A percentile compares a stretch with the other conserved stretches of the same genome.
Evolutionary conservation across 2,113 vertebrate species (phyloP).

Genomic region (Chloroceryle aenea): DNA sequence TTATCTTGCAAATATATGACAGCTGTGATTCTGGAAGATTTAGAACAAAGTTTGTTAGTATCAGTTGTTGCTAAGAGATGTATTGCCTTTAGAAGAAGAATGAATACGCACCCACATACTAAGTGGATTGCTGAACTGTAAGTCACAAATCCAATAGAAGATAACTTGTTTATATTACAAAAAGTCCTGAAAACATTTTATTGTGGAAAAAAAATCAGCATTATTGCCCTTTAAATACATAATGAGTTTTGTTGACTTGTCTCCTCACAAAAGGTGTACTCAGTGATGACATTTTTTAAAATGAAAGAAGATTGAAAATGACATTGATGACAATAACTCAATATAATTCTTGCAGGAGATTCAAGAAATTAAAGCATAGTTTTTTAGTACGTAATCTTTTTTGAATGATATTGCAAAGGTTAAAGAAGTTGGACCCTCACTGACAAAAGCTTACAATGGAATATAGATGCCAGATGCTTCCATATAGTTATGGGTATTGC

Average conservation of each 20-base stretch:
- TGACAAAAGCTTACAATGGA: not conserved
- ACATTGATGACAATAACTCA: not conserved
- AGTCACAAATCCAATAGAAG: not conserved
- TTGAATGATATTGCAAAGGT: not conserved
- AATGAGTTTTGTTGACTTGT: not conserved
- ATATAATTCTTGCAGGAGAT: not conserved
- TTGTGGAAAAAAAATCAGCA: not conserved
- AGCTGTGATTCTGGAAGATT: constrained; percentile 45
- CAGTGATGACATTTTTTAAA: not conserved
- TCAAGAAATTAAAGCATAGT: not conserved
- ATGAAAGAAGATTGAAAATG: not conserved
- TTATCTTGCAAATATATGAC: constrained; percentile 44
- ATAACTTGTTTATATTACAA: not conserved
- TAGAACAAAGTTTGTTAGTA: constrained; percentile 52
- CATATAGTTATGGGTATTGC: not conserved
- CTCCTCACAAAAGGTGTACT: not conserved
- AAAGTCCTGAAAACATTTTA: not conserved
- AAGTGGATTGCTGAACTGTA: not conserved
- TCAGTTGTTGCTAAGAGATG: constrained; percentile 68
- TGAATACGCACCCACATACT: not conserved
- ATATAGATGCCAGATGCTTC: not conserved
- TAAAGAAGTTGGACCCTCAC: not conserved
- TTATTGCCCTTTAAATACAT: not conserved
- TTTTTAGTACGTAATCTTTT: not conserved
- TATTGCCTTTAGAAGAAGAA: constrained; percentile 7